Percentiles rank a stretch among this genome's conserved stretches.
These are phyloP conservation scores for Monoplex corrugatus DNA, from an alignment of 2,888 invertebrate species.

Conservation along the genomic window DNA sequence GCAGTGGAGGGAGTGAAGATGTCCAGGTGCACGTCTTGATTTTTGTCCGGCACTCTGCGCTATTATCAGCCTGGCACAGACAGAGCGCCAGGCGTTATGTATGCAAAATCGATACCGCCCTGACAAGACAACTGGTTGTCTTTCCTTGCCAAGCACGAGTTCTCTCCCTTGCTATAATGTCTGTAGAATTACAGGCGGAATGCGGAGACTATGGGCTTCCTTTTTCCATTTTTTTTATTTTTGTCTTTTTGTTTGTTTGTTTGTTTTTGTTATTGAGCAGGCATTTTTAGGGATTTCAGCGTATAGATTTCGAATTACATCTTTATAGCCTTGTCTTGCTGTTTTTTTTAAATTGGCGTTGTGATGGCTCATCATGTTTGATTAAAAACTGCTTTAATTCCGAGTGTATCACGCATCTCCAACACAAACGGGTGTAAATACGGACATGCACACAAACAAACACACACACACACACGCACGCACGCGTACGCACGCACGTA, in stretches of 20 bases:
- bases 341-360: too few species aligned
- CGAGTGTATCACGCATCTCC: too few species aligned
- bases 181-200: too few species aligned
- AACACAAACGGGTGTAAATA: background rate
- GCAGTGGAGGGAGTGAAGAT: background rate
- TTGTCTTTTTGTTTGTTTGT: too few species aligned
- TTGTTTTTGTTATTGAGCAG: too few species aligned
- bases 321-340: too few species aligned
- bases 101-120: constrained; percentile 29
- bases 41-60: background rate
- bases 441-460: background rate
- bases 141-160: background rate
- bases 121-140: constrained; percentile 10
- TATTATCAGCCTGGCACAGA: background rate
- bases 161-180: background rate
- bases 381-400: too few species aligned
- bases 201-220: too few species aligned
- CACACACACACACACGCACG: background rate
- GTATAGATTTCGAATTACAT: too few species aligned
- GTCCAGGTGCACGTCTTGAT: constrained; percentile 8
- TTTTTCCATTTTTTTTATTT: too few species aligned
- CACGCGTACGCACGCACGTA: background rate
- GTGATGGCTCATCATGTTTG: too few species aligned
- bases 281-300: too few species aligned
- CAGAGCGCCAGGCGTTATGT: constrained; percentile 6